Base-by-base conservation (phyloP, 1,140 invertebrate species). In the Zaprionus davidi region DNA sequence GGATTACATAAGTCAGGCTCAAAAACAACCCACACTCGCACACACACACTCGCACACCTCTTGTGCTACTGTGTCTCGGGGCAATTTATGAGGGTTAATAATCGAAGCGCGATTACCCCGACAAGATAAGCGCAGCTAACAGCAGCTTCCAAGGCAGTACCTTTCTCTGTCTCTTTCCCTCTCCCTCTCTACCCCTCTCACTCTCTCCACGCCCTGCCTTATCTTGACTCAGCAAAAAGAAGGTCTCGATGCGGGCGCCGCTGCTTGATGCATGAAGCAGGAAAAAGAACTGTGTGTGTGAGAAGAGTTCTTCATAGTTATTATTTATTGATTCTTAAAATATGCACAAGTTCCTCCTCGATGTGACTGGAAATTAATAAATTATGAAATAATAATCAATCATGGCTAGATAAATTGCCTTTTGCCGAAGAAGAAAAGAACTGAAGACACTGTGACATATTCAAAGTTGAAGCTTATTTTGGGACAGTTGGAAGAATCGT, bases 31-130 rank as follows among this genome's bases (percentile, higher is more conserved):
- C n/a, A n/a, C n/a, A n/a, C n/a, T n/a, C 2, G 20, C 41, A 31
- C 31, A 65, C 41, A 49, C 46, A 70, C 34, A 28, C 62, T n/a
- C 31, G n/a, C 62, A 58, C 44, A 59, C 34, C 49, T 12, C 28
- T 38, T 38, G 17, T 31, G 79, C 79, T 82, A 82, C 77, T 83
- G 77, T 76, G 65, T 67, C 51, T 44, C 41, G 22, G 13, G 12
- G 34, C 53, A 76, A 80, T 90, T 90, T 85, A 90, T 90, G 85
- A 77, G 85, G 85, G 85, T 90, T 90, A 81, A 90, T 82, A 90
- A 90, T 90, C 85, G 85, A 90, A 82, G 62, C 65, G 71, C 85
- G 85, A 88, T 90, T 84, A 80, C 64, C 56, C 60, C 65, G 76
- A 82, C 76, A 90, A 81, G 85, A 88, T 90, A 84, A 84, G 64